phyloP scores from a whole-genome alignment of 2,113 vertebrate species.

The Oplegnathus fasciatus region DNA sequence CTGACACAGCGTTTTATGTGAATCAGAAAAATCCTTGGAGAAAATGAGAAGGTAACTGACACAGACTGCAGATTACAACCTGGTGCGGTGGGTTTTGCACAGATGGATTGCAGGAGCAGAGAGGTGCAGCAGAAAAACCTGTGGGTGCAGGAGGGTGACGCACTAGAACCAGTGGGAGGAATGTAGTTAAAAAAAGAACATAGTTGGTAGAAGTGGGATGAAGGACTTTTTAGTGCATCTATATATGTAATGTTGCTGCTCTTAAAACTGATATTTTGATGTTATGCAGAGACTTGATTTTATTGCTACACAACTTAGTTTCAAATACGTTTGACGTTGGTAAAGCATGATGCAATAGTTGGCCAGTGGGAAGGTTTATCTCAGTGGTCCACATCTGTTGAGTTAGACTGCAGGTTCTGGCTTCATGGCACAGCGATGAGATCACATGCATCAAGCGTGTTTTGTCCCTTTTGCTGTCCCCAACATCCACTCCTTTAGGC shows the following conservation, averaged over 20 bases:
- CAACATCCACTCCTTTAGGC: not conserved
- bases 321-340: not conserved
- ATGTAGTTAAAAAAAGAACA: not conserved
- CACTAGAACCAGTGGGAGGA: not conserved
- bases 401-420: slow-evolving; percentile 4
- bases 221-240: not conserved
- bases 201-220: not conserved
- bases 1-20: not conserved
- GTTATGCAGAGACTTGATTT: not conserved
- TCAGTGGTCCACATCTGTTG: slow-evolving; percentile 18
- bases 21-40: not conserved
- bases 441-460: not conserved
- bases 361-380: not conserved
- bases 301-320: not conserved
- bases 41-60: not conserved
- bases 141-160: not conserved
- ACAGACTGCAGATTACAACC: not conserved
- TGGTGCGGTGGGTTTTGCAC: not conserved
- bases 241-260: not conserved
- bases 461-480: not conserved
- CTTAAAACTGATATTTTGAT: not conserved
- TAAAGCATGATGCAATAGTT: not conserved
- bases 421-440: slow-evolving; percentile 6
- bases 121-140: too few species aligned
- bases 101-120: not conserved